These are phyloP conservation scores for Neelides sp. DNA, from an alignment of 1,140 invertebrate genomes.

Conservation along the genomic window DNA sequence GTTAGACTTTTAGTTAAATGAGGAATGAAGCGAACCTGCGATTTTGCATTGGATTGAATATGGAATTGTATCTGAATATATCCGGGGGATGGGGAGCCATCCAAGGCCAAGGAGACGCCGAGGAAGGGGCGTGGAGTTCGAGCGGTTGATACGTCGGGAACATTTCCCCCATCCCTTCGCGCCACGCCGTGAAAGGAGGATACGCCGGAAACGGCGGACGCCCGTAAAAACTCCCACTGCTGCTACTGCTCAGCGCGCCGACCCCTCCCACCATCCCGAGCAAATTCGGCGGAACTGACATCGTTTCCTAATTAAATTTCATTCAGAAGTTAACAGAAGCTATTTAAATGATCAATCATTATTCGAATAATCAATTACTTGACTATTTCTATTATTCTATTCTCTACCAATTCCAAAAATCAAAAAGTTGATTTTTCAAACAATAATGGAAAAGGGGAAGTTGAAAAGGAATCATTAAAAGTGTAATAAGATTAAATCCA, in stretches of 20 bases:
- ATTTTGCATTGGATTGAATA: conserved; percentile 7
- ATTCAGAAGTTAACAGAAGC: neutral
- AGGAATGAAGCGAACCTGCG: too few relatives aligned
- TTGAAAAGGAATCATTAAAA: neutral
- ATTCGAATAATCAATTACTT: too few relatives aligned
- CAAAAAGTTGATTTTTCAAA: too few relatives aligned
- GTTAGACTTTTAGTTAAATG: too few relatives aligned
- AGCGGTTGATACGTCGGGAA: neutral
- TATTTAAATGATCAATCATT: neutral
- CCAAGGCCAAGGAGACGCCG: conserved; percentile 9
- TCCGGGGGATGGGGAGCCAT: conserved; percentile 6
- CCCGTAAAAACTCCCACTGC: too few relatives aligned
- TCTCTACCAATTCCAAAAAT: too few relatives aligned
- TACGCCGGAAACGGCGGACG: neutral
- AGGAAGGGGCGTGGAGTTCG: neutral
- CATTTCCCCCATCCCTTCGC: neutral
- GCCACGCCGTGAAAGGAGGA: neutral
- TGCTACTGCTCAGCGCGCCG: neutral
- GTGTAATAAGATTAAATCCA: neutral
- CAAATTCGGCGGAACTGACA: conserved; percentile 14
- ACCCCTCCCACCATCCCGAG: conserved; percentile 5
- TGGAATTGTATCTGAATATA: conserved; percentile 11
- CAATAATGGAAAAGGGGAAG: too few relatives aligned
- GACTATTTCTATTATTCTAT: too few relatives aligned
- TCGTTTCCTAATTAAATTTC: conserved; percentile 1